phyloP scores from a whole-genome alignment of 2,113 vertebrate genomes.

The Trinectes maculatus region DNA sequence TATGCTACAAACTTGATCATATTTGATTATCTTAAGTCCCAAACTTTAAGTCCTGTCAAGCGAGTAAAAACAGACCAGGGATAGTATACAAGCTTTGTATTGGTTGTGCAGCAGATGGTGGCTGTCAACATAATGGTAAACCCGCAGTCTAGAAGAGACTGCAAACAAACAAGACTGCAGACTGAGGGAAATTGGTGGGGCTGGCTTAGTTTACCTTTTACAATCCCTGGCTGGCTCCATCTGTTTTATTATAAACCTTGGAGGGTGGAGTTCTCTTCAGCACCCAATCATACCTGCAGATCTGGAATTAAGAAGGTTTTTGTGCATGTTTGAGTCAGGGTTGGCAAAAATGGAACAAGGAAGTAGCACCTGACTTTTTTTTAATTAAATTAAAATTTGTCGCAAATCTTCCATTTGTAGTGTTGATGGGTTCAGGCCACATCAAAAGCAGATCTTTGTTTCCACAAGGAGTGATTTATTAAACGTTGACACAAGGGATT shows the following conservation, averaged over 20 bases:
- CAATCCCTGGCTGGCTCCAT: conserved; percentile 50
- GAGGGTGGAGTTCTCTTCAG: conserved; percentile 32
- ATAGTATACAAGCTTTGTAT: conserved; percentile 59
- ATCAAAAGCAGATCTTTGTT: no score
- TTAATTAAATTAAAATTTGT: no score
- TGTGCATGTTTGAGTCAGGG: neutral
- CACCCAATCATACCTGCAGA: conserved; percentile 38
- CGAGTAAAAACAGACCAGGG: conserved; percentile 49
- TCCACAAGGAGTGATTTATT: no score
- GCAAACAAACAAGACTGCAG: conserved; percentile 62
- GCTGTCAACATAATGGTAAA: conserved; percentile 62
- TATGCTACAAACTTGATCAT: conserved; percentile 33
- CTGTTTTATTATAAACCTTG: conserved; percentile 53
- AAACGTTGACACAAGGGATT: no score
- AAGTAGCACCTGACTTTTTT: no score
- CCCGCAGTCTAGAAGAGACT: conserved; percentile 42
- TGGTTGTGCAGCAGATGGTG: conserved; percentile 76
- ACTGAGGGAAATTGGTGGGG: conserved; percentile 54
- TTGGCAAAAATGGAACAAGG: no score
- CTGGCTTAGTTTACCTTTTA: conserved; percentile 60
- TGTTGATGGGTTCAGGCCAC: no score
- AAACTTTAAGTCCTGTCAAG: conserved; percentile 55
- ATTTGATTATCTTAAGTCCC: conserved; percentile 45
- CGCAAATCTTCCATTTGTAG: no score
- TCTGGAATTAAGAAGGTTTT: conserved; percentile 52